Base-by-base conservation (phyloP, 2,797 vertebrate genomes). In the Sebastes matsubarae region DNA sequence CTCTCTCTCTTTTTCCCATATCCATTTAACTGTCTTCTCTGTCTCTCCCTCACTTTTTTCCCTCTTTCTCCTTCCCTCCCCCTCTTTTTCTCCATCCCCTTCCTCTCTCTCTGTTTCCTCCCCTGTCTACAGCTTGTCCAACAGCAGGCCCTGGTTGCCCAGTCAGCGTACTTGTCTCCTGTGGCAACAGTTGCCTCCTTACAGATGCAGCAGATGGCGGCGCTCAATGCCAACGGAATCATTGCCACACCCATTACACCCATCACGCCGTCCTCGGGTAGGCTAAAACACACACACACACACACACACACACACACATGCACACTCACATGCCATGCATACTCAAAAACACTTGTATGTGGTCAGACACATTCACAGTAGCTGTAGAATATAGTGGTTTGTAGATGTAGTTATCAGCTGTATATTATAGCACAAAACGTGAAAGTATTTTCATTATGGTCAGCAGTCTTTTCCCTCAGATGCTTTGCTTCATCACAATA, bases 161-260 rank as follows among this genome's bases (percentile, higher is more conserved):
- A 99, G 95, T 97, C 97, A 84, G 97, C 97, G 88, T 98, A 99
- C 96, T 96, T 99, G 96, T 98, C 97, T 93, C 98, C 98, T 83
- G 97, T 98, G 94, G 97, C 97, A 91, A 97, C 97, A 87, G 97
- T 98, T 93, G 97, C 97, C 1, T 96, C 97, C 2, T 96, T 98
- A 84, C 97, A 98, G 96, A 98, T 98, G 97, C 97, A 98, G 94
- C 98, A 99, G 94, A 97, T 98, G 97, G 97, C 97, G 4, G 96
- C 97, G 3, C 96, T 98, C 94, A 98, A 96, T 83, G 96, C 97
- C 93, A 98, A 97, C 25, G 97, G 97, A 93, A 96, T 98, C 95
- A 97, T 98, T 11, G 96, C 97, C 94, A 97, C 97, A 25, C 97
- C 97, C 90, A 94, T 95, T 68, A 94, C 95, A 20, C 89, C 95